phyloP scores from a whole-genome alignment of 2,797 vertebrate genomes.

The Ceyx erithaca region DNA sequence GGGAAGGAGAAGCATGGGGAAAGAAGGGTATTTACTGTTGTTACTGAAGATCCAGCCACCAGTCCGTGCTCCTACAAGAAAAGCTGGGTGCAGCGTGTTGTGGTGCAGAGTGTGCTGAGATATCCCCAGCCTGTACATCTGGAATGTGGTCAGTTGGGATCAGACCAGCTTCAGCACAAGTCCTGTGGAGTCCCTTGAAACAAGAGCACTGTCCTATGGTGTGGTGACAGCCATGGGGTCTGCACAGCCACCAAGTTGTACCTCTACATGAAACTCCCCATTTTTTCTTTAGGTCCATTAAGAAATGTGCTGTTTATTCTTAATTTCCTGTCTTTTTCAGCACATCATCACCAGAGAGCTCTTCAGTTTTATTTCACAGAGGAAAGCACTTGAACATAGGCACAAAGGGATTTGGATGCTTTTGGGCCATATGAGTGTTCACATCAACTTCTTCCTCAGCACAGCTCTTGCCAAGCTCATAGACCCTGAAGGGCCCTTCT shows the following conservation, averaged over 20 bases:
- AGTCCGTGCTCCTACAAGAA: neutral
- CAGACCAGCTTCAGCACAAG: neutral
- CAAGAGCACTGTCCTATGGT: rapidly evolving
- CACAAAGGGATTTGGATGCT: neutral
- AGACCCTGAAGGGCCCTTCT: neutral
- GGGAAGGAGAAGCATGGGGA: neutral
- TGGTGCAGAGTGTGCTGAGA: neutral
- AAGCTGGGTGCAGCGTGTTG: neutral
- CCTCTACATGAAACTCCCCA: neutral
- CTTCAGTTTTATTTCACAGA: neutral
- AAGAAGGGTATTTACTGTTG: neutral
- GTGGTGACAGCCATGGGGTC: neutral
- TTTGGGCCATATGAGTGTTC: neutral
- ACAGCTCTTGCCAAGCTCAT: neutral
- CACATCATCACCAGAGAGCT: neutral
- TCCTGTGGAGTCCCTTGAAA: neutral
- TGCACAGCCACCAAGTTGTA: neutral
- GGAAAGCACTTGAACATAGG: neutral
- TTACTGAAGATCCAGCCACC: neutral
- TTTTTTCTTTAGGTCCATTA: neutral
- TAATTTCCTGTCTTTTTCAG: neutral
- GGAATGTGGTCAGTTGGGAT: rapidly evolving
- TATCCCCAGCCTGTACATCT: neutral
- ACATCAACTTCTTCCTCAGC: neutral
- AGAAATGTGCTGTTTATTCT: neutral